These are phyloP conservation scores for Dryadula phaetusa DNA, from an alignment of 2,888 invertebrate species.

Conservation along the genomic window DNA sequence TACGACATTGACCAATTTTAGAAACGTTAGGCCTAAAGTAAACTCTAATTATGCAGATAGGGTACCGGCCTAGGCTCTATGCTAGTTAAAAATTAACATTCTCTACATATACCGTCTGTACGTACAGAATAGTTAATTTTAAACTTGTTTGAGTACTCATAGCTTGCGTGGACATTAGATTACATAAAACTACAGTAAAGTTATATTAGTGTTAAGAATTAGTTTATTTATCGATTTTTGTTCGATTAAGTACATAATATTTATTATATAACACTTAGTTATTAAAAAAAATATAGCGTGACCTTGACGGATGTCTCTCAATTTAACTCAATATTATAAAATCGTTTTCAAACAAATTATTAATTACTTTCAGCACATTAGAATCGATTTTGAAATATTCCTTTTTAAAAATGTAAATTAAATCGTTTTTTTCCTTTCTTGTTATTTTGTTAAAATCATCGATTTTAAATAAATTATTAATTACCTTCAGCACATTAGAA, in stretches of 20 bases:
- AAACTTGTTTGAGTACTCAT: slow-evolving; percentile 29
- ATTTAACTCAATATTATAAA: neutral
- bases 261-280: neutral
- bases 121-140: slow-evolving; percentile 51
- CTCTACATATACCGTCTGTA: slow-evolving; percentile 30
- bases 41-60: slow-evolving; percentile 56
- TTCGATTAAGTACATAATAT: neutral
- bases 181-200: slow-evolving; percentile 2
- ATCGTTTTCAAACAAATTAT: slow-evolving; percentile 1
- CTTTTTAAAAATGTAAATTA: neutral
- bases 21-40: slow-evolving; percentile 51
- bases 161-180: slow-evolving; percentile 23
- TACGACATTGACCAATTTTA: slow-evolving; percentile 53
- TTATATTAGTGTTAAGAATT: neutral
- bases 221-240: neutral
- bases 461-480: too few species aligned
- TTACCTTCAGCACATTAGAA: neutral
- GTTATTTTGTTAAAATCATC: slow-evolving; percentile 14
- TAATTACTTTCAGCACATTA: neutral
- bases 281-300: neutral
- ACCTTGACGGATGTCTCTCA: slow-evolving; percentile 9
- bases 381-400: slow-evolving; percentile 10
- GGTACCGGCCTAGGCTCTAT: slow-evolving; percentile 38
- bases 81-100: slow-evolving; percentile 47
- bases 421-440: slow-evolving; percentile 12